phyloP scores from a whole-genome alignment of 2,888 invertebrate genomes.

The Biston betularia region DNA sequence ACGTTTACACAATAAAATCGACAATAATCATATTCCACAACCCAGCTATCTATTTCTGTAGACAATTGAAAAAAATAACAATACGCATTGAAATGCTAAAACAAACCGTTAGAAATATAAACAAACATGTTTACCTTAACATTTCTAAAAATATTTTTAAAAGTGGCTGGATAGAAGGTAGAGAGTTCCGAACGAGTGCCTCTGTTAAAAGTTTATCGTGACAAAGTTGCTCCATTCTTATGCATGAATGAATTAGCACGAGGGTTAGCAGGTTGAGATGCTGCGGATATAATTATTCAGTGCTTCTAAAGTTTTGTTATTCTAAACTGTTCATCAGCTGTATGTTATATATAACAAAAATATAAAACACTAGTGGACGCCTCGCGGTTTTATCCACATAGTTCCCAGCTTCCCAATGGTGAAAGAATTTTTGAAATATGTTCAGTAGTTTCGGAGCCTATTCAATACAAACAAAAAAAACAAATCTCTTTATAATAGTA shows the following conservation, averaged over 20 bases:
- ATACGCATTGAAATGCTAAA: neutral
- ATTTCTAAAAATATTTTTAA: slow-evolving; percentile 36
- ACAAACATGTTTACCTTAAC: slow-evolving; percentile 31
- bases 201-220: slow-evolving; percentile 64
- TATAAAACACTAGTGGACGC: too few relatives aligned
- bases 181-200: slow-evolving; percentile 57
- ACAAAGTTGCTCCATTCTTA: slow-evolving; percentile 60
- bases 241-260: slow-evolving; percentile 64
- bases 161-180: slow-evolving; percentile 50
- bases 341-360: too few relatives aligned
- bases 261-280: slow-evolving; percentile 46
- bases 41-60: neutral
- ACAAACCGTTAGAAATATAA: slow-evolving; percentile 24
- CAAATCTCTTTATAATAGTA: too few relatives aligned
- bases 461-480: too few relatives aligned
- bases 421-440: too few relatives aligned
- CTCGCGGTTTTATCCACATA: too few relatives aligned
- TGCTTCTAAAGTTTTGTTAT: slow-evolving; percentile 21
- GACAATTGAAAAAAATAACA: neutral
- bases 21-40: neutral
- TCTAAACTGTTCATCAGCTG: neutral
- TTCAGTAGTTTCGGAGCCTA: too few relatives aligned
- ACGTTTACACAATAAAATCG: neutral
- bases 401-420: too few relatives aligned
- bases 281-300: slow-evolving; percentile 36